Conservation (phyloP, 2,888 invertebrate genomes). For the Operophtera brumata region DNA sequence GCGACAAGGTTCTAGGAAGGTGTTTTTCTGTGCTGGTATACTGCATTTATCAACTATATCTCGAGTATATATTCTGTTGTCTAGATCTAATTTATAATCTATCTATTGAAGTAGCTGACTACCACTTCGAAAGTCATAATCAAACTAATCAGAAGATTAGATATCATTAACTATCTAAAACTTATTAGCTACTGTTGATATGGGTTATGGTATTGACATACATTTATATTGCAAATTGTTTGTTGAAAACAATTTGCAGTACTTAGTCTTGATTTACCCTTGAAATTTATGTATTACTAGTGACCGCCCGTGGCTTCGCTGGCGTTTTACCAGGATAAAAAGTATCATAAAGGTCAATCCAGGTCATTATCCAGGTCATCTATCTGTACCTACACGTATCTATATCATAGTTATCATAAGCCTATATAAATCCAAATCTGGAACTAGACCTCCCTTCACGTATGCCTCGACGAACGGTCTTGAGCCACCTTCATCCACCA, state of each 20-base stretch:
- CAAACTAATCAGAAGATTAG: slow-evolving; percentile 27
- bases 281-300: too few relatives aligned
- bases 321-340: too few relatives aligned
- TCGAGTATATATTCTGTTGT: slow-evolving; percentile 21
- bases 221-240: slow-evolving; percentile 20
- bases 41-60: not conserved
- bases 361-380: too few relatives aligned
- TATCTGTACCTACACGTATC: too few relatives aligned
- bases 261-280: too few relatives aligned
- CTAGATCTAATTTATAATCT: slow-evolving; percentile 33
- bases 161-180: slow-evolving; percentile 19
- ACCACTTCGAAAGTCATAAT: slow-evolving; percentile 32
- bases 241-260: not conserved
- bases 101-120: slow-evolving; percentile 25
- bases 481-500: too few relatives aligned
- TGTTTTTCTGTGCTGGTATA: not conserved
- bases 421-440: too few relatives aligned
- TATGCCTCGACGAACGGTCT: too few relatives aligned
- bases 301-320: too few relatives aligned
- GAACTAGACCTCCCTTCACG: too few relatives aligned
- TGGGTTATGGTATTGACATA: slow-evolving; percentile 17
- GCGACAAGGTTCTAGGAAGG: not conserved
- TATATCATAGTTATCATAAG: too few relatives aligned
- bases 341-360: too few relatives aligned
- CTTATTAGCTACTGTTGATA: slow-evolving; percentile 25